Evolutionary conservation across 2,113 vertebrate species (phyloP).

Genomic region (Heterochromis multidens): DNA sequence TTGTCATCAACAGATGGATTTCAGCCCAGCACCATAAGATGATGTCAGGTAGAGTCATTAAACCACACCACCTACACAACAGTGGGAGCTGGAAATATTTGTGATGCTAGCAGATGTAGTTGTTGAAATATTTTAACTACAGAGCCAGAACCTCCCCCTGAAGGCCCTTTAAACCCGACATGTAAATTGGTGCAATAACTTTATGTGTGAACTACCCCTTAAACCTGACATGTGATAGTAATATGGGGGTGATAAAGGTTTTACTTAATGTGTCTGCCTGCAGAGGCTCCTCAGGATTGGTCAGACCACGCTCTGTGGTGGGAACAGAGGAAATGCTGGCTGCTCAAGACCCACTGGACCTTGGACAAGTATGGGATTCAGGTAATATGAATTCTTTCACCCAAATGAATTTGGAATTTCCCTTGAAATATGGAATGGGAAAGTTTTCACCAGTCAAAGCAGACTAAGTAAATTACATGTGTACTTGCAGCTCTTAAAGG

Average conservation of each 20-base stretch:
- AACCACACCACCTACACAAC: slow-evolving; percentile 4
- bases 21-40: slow-evolving; percentile 22
- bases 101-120: neutral
- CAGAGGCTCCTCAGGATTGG: slow-evolving; percentile 90
- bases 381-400: slow-evolving; percentile 24
- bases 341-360: slow-evolving; percentile 96
- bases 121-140: neutral
- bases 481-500: neutral
- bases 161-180: neutral
- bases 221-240: neutral
- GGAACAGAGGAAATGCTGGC: slow-evolving; percentile 92
- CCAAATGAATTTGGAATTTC: neutral
- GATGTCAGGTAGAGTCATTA: slow-evolving; percentile 54
- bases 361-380: slow-evolving; percentile 91
- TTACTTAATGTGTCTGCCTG: neutral
- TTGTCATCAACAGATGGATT: slow-evolving; percentile 37
- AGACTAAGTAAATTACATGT: neutral
- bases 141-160: neutral
- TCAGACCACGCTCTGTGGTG: slow-evolving; percentile 98
- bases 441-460: neutral
- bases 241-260: neutral
- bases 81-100: neutral
- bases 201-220: neutral
- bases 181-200: neutral
- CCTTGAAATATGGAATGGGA: neutral